phyloP scores from a whole-genome alignment of 2,888 invertebrate genomes.

The Opisthograptis luteolata region DNA sequence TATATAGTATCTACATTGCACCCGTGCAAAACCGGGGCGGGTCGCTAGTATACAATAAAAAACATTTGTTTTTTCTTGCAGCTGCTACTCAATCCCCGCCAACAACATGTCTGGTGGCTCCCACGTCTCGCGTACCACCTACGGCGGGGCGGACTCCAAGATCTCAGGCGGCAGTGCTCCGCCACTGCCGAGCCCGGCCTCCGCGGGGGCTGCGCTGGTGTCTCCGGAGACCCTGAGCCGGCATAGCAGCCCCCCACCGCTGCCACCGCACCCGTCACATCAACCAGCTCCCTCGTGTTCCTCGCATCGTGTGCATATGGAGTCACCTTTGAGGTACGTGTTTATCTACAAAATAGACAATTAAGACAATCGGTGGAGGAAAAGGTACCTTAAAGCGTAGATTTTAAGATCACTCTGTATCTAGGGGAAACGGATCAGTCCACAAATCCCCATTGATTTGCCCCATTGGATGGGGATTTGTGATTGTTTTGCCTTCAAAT shows the following conservation, averaged over 20 bases:
- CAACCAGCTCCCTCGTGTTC: conserved; percentile 80
- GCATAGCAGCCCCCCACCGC: conserved; percentile 85
- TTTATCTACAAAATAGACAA: too few species aligned
- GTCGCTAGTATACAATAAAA: too few species aligned
- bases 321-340: conserved; percentile 78
- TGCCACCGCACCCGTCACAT: conserved; percentile 82
- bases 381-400: too few species aligned
- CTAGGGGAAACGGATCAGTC: too few species aligned
- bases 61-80: conserved; percentile 55
- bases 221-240: conserved; percentile 89
- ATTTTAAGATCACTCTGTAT: too few species aligned
- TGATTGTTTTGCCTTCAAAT: too few species aligned
- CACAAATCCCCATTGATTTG: too few species aligned
- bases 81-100: conserved; percentile 86
- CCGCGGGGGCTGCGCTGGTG: conserved; percentile 89
- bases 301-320: conserved; percentile 82
- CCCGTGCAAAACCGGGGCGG: background rate
- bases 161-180: conserved; percentile 80
- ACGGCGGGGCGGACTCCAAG: conserved; percentile 71
- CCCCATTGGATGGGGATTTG: too few species aligned
- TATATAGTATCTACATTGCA: too few species aligned
- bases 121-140: conserved; percentile 82
- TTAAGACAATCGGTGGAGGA: too few species aligned
- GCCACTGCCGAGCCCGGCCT: conserved; percentile 90
- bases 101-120: conserved; percentile 87